Evolutionary conservation across 2,888 invertebrate genomes (phyloP).

Genomic region (Prosapia bicincta): DNA sequence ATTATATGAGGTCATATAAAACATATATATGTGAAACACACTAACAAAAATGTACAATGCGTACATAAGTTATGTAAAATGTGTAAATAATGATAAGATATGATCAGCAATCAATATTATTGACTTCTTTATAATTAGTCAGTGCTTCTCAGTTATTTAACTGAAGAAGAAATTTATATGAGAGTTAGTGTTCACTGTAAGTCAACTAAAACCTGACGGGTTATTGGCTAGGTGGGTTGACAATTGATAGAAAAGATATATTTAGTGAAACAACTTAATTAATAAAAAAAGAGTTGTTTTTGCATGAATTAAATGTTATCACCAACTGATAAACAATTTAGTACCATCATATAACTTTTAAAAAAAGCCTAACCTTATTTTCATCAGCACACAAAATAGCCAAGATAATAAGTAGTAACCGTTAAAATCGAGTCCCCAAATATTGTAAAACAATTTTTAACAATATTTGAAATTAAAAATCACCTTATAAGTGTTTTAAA

Average conservation of each 20-base stretch:
- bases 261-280: not conserved
- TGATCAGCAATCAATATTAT: too few species aligned
- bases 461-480: not conserved
- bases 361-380: not conserved
- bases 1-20: too few species aligned
- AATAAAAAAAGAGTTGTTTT: not conserved
- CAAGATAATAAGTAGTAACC: not conserved
- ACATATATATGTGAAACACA: too few species aligned
- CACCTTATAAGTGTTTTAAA: not conserved
- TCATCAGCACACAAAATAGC: not conserved
- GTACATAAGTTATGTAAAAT: too few species aligned
- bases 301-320: too few species aligned
- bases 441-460: not conserved
- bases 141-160: too few species aligned
- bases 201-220: too few species aligned
- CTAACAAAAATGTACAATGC: too few species aligned
- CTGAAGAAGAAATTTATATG: too few species aligned
- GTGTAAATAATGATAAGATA: too few species aligned
- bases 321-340: not conserved
- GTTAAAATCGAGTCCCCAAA: not conserved
- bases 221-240: not conserved
- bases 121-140: too few species aligned
- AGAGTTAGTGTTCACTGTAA: too few species aligned
- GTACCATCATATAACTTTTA: not conserved
- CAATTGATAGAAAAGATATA: not conserved